Evolutionary conservation across 2,888 invertebrate species (phyloP).

Genomic region (Cotesia congregata): DNA sequence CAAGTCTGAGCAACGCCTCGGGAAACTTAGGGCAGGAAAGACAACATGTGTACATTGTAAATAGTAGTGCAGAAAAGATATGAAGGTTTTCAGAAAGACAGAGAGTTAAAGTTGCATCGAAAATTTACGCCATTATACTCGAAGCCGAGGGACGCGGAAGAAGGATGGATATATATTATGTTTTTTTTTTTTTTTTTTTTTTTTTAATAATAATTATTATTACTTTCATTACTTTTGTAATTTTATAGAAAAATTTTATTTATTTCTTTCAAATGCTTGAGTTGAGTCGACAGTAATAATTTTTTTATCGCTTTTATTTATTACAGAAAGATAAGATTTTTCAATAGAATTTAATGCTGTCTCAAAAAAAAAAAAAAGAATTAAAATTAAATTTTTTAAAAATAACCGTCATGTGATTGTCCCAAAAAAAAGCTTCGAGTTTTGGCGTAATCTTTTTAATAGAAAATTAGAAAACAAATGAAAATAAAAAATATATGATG

Average conservation of each 20-base stretch:
- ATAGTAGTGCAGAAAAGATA: slow-evolving; percentile 62
- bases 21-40: slow-evolving; percentile 63
- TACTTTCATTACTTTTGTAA: not conserved
- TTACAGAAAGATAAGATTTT: not conserved
- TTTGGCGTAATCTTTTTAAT: slow-evolving; percentile 46
- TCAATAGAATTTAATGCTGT: not conserved
- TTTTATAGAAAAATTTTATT: slow-evolving; percentile 12
- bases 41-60: slow-evolving; percentile 68
- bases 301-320: not conserved
- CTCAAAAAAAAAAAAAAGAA: not conserved
- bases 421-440: slow-evolving; percentile 47
- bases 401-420: slow-evolving; percentile 35
- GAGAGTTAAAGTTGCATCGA: slow-evolving; percentile 63
- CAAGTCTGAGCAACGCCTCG: slow-evolving; percentile 55
- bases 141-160: slow-evolving; percentile 38
- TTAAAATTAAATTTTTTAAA: not conserved
- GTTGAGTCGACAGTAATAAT: not conserved
- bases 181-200: slow-evolving; percentile 4
- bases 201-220: not conserved
- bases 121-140: slow-evolving; percentile 45
- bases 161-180: slow-evolving; percentile 31
- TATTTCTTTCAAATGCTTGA: not conserved
- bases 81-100: slow-evolving; percentile 61
- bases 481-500: slow-evolving; percentile 48
- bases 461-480: slow-evolving; percentile 43